Evolutionary conservation across 2,113 vertebrate genomes (phyloP).

Genomic region (Callocephalon fimbriatum): DNA sequence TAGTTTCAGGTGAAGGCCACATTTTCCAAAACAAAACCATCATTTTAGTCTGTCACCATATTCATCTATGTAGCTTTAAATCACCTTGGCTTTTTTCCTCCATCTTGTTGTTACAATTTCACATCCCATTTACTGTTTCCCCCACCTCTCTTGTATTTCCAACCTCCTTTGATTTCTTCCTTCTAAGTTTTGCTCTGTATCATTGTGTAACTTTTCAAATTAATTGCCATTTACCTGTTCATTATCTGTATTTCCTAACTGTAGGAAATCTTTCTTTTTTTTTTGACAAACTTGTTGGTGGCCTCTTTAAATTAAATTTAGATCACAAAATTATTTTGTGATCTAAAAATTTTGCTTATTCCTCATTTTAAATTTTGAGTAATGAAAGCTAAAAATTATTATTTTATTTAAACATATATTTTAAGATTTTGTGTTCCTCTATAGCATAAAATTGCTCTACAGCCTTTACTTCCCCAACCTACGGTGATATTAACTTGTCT

Average conservation of each 20-base stretch:
- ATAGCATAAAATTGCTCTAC: background rate
- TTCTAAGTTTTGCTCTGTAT: background rate
- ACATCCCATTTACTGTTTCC: background rate
- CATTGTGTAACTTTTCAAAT: background rate
- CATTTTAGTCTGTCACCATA: background rate
- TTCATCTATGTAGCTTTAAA: background rate
- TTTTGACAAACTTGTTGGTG: background rate
- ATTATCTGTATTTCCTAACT: background rate
- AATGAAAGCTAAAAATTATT: background rate
- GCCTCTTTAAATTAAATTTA: background rate
- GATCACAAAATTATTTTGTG: background rate
- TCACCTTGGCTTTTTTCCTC: background rate
- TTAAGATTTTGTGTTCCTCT: background rate
- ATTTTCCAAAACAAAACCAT: background rate
- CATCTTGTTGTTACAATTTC: background rate
- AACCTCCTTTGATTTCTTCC: background rate
- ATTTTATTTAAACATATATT: constrained; percentile 6
- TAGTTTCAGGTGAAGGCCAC: background rate
- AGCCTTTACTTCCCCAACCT: background rate
- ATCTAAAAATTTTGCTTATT: background rate
- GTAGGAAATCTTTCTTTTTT: background rate
- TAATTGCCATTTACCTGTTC: background rate
- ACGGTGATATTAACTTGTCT: constrained; percentile 9
- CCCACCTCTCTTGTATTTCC: background rate
- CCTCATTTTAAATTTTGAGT: background rate